Evolutionary conservation across 2,888 invertebrate species (phyloP), one percentile per base, ranked within the genome.

Genomic region (Meteorus colon): DNA sequence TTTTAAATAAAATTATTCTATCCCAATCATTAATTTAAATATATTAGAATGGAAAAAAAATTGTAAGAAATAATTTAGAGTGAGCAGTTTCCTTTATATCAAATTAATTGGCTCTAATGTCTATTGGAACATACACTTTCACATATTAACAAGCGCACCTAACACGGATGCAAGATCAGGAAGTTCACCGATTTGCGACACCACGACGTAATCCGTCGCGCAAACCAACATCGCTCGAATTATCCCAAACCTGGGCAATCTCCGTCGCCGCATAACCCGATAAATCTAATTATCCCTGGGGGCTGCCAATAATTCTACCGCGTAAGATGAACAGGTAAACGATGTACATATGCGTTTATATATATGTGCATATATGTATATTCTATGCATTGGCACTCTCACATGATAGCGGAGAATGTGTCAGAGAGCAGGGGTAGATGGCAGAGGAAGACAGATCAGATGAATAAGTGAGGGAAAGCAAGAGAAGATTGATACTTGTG

Each of bases 231-330:
- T 80, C 77, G 76, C 83, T 77, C 79, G 76, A 84, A 80, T 82
- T 84, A 82, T 80, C 81, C 77, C 71, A 67, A 76, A 76, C 78
- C 79, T 74, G 74, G 79, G 80, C 81, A 84, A 84, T 85, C 82
- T 85, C 82, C 84, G 82, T 81, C 81, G 73, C 78, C 80, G 73
- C 82, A 81, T 84, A 84, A 84, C 81, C 82, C 84, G 84, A 84
- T 85, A 83, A 86, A 82, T 86, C 84, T 85, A 85, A 87, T 87
- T 84, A 85, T 82, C 83, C 81, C 81, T 82, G 84, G 82, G 80
- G 84, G 83, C 81, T 86, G 74, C 74, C 86, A 85, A 85, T 86
- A 85, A 87, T 84, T 86, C 84, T 82, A 80, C 66, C 62, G 55
- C 45, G 41, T 45, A 67, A 72, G 41, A 63, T 72, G n/a, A 48